Percentiles rank a stretch among this genome's conserved stretches.
Evolutionary conservation across 2,888 invertebrate species (phyloP).

Genomic region (Dusona sp.): DNA sequence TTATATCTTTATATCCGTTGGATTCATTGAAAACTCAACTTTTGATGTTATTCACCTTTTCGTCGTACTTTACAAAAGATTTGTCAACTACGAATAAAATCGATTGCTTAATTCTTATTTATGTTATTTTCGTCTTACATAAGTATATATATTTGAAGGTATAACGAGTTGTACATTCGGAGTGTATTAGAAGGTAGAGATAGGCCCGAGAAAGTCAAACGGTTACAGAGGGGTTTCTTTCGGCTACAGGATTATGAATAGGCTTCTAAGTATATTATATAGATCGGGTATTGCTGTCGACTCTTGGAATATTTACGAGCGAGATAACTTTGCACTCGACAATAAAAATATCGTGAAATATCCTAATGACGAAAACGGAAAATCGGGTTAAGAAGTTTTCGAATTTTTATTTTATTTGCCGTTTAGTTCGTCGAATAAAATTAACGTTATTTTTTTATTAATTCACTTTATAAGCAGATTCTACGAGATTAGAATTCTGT

Average conservation of each 20-base stretch:
- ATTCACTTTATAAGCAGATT: neutral
- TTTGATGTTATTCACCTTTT: neutral
- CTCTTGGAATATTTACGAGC: neutral
- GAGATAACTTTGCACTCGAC: neutral
- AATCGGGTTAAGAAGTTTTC: neutral
- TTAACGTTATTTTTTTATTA: neutral
- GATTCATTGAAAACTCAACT: too few species aligned
- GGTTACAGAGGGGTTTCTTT: conserved; percentile 77
- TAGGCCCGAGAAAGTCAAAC: conserved; percentile 63
- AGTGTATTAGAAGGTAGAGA: conserved; percentile 28
- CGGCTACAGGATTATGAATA: conserved; percentile 79
- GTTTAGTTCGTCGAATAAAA: neutral
- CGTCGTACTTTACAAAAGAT: neutral
- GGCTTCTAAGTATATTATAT: conserved; percentile 78
- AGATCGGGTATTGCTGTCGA: conserved; percentile 16
- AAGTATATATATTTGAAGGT: neutral
- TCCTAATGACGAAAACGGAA: neutral
- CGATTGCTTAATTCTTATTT: neutral
- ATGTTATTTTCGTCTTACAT: neutral
- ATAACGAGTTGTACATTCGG: neutral
- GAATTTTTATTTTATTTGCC: neutral
- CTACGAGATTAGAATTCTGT: neutral
- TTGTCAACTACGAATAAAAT: neutral
- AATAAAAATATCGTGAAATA: neutral
- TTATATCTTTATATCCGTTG: too few species aligned